phyloP scores from a whole-genome alignment of 2,888 invertebrate species.

The Agonopterix subpropinquella region DNA sequence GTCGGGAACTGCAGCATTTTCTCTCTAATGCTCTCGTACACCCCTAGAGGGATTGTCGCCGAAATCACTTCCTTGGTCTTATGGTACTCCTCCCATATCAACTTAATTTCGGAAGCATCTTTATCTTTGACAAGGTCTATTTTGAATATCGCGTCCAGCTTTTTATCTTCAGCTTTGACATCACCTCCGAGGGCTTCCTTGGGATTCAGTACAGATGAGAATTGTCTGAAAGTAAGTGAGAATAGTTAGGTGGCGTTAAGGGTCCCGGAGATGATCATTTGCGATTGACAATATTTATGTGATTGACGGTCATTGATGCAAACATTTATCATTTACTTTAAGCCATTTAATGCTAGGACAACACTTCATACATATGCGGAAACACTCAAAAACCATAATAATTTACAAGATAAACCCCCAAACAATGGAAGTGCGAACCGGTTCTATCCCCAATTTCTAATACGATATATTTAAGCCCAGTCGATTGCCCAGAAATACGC shows the following conservation, averaged over 20 bases:
- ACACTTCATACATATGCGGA: too few relatives aligned
- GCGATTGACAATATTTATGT: too few relatives aligned
- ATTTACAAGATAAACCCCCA: too few relatives aligned
- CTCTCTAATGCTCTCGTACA: slow-evolving; percentile 75
- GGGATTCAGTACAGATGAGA: slow-evolving; percentile 79
- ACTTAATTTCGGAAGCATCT: slow-evolving; percentile 80
- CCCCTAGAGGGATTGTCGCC: slow-evolving; percentile 79
- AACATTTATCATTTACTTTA: too few relatives aligned
- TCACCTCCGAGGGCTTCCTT: slow-evolving; percentile 57
- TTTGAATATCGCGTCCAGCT: slow-evolving; percentile 85
- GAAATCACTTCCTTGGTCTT: slow-evolving; percentile 84
- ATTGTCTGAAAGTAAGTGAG: slow-evolving; percentile 63
- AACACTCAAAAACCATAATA: too few relatives aligned
- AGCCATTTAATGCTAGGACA: too few relatives aligned
- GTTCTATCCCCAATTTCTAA: too few relatives aligned
- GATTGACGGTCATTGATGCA: too few relatives aligned
- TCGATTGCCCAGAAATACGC: too few relatives aligned
- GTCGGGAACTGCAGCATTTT: slow-evolving; percentile 78
- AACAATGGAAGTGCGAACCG: too few relatives aligned
- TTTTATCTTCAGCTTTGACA: slow-evolving; percentile 43
- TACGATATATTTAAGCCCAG: too few relatives aligned
- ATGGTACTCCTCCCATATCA: slow-evolving; percentile 89
- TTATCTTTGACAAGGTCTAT: slow-evolving; percentile 83
- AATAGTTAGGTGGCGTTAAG: not conserved
- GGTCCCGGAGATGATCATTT: too few relatives aligned